These are phyloP conservation scores for Brachypodius melanocephalos DNA, from an alignment of 2,113 vertebrate species.

Conservation along the genomic window DNA sequence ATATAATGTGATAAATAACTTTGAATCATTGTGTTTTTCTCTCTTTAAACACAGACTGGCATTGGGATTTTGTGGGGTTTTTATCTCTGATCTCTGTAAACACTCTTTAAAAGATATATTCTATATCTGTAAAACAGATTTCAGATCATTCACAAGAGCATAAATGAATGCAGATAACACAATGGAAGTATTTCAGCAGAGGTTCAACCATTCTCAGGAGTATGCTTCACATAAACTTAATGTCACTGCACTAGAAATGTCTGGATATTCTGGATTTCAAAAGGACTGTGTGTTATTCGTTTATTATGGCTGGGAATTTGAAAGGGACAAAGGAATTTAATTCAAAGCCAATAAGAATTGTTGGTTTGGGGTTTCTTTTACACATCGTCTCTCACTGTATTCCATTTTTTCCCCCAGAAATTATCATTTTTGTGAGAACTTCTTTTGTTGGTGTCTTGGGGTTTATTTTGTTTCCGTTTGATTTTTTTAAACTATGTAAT, in stretches of 20 bases:
- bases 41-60: not conserved
- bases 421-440: fast-evolving
- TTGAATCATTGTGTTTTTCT: not conserved
- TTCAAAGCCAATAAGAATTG: not conserved
- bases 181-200: not conserved
- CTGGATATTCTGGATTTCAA: not conserved
- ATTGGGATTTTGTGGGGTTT: not conserved
- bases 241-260: not conserved
- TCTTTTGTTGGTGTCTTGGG: not conserved
- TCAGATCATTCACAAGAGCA: not conserved
- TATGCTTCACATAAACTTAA: not conserved
- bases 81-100: not conserved
- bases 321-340: not conserved
- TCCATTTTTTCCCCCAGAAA: fast-evolving
- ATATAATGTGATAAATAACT: not conserved
- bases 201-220: not conserved
- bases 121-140: not conserved
- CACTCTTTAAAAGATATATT: not conserved
- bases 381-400: not conserved
- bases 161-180: not conserved
- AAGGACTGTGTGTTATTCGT: not conserved
- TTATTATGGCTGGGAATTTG: not conserved
- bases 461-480: not conserved
- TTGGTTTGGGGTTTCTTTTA: no score
- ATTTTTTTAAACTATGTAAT: not conserved